A percentile compares a stretch with the other conserved stretches of the same genome.
These are phyloP conservation scores for Polia nebulosa DNA, from an alignment of 2,888 invertebrate species.

Conservation along the genomic window DNA sequence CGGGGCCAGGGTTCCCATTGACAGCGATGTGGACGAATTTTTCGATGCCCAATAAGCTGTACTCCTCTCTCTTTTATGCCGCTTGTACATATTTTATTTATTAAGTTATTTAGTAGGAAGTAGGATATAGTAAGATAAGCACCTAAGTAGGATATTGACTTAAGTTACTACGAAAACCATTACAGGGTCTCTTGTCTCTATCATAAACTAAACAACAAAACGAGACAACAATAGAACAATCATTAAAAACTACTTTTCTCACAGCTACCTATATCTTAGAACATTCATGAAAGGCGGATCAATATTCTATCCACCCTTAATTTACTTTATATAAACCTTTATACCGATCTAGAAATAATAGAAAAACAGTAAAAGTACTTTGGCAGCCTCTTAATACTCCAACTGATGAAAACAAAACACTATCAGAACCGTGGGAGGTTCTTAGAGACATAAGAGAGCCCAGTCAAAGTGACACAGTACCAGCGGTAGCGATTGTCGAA, in stretches of 20 bases:
- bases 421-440: background rate
- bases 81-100: too few relatives aligned
- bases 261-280: background rate
- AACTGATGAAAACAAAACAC: slow-evolving; percentile 46
- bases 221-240: background rate
- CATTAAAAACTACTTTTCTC: slow-evolving; percentile 22
- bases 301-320: slow-evolving; percentile 14
- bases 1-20: too few relatives aligned
- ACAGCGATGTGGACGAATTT: too few relatives aligned
- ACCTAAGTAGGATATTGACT: background rate
- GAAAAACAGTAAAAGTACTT: slow-evolving; percentile 21
- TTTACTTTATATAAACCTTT: slow-evolving; percentile 13
- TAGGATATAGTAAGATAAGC: too few relatives aligned
- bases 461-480: background rate
- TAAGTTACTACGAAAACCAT: background rate
- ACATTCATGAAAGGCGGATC: slow-evolving; percentile 1
- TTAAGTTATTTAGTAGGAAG: too few relatives aligned
- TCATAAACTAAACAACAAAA: background rate
- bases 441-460: background rate
- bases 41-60: too few relatives aligned
- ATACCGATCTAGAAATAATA: slow-evolving; percentile 35
- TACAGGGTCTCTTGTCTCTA: background rate
- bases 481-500: background rate
- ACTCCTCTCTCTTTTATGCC: too few relatives aligned
- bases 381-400: background rate